Base-by-base conservation (phyloP, 2,888 invertebrate species). In the Ectemnius lituratus region DNA sequence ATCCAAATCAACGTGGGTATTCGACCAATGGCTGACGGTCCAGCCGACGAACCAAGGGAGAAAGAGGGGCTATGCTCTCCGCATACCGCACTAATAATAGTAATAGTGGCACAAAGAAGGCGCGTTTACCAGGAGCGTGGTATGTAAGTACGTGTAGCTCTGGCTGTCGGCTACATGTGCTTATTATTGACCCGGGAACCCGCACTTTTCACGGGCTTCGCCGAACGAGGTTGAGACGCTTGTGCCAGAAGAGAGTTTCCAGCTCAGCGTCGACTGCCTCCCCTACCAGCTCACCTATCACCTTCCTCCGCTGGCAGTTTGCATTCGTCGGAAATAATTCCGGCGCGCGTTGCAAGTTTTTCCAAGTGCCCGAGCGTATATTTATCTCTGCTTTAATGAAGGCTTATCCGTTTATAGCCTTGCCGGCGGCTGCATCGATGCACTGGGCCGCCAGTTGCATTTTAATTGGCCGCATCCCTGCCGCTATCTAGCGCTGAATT, bases 51-150 rank as follows among this genome's bases (percentile, higher is more conserved):
- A 56, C 56, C 66, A 69, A 37, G 8, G 11, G 37, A 6, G 37
- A 37, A 11, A 37, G 37, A 70, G 73, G 73, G 66, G 59, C 75
- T 66, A 59, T 6, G 13, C 16, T 63, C 62, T 69, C 63, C 63
- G 74, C 66, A 61, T 70, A 58, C 70, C 49, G 66, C 28, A 63
- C 70, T 74, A 76, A 76, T 70, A 74, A 74, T 70, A 76, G 74
- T 67, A 74, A 74, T 70, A 76, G 74, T 67, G 66, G 62, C 66
- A 69, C 70, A 63, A 70, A 74, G 70, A 69, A 70, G 63, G 37
- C 5, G 11, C 37, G 37, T 37, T 37, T 37, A 37, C 37, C 37
- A 37, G 37, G 8, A 37, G 37, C 37, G 37, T 11, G 37, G 37
- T 37, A 37, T 37, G 37, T 52, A n/a, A 49, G 16, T 49, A 16